phyloP scores from a whole-genome alignment of 2,113 vertebrate species.

The Catharus fuscescens region DNA sequence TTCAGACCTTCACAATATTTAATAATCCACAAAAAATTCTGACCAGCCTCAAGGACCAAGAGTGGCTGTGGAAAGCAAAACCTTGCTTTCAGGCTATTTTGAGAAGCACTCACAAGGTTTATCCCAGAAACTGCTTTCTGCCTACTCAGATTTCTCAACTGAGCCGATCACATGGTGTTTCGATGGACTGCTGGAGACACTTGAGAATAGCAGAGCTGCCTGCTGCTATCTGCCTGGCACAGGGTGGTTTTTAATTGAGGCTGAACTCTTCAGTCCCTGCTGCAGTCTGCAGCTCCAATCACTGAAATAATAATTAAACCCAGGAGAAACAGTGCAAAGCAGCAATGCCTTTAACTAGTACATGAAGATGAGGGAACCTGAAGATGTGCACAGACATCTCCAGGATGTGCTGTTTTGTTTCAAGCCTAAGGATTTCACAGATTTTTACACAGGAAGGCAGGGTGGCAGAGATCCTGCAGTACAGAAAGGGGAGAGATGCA shows the following conservation, averaged over 20 bases:
- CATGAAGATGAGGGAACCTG: background rate
- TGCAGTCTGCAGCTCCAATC: constrained; percentile 40
- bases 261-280: constrained; percentile 46
- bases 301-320: constrained; percentile 54
- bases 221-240: constrained; percentile 40
- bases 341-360: background rate
- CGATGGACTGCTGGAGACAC: constrained; percentile 39
- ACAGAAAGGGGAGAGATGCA: background rate
- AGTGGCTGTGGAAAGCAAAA: background rate
- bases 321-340: constrained; percentile 22
- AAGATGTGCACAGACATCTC: background rate
- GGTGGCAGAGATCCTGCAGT: background rate
- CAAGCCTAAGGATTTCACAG: background rate
- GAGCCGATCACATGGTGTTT: constrained; percentile 19
- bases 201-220: constrained; percentile 39
- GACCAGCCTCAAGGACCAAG: background rate
- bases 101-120: constrained; percentile 57
- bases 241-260: constrained; percentile 47
- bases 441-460: background rate
- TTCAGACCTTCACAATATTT: background rate
- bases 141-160: constrained; percentile 62
- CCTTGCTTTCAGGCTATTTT: constrained; percentile 50
- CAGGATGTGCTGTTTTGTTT: background rate
- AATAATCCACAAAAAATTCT: background rate
- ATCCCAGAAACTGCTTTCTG: constrained; percentile 64